Percentiles rank a stretch among this genome's conserved stretches.
Evolutionary conservation across 2,113 vertebrate genomes (phyloP).

Genomic region (Capreolus pygargus): DNA sequence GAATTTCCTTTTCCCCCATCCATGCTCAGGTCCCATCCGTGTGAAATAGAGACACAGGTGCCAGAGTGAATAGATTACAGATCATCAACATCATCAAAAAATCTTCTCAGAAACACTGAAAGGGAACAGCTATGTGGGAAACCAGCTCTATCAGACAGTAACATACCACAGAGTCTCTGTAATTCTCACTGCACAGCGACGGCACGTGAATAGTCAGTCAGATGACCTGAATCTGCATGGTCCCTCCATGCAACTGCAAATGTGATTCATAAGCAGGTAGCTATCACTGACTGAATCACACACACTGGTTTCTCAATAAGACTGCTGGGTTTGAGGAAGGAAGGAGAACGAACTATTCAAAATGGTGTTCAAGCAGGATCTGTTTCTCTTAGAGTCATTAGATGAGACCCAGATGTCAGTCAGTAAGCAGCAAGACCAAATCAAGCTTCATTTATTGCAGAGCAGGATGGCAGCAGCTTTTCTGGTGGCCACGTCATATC

Average conservation of each 20-base stretch:
- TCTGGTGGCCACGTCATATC: not conserved
- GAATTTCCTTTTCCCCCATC: not conserved
- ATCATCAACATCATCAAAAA: not conserved
- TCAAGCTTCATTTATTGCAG: not conserved
- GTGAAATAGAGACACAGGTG: not conserved
- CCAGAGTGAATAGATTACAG: not conserved
- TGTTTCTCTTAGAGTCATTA: constrained; percentile 20
- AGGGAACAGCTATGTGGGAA: not conserved
- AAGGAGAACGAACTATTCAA: not conserved
- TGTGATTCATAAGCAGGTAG: not conserved
- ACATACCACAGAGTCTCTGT: not conserved
- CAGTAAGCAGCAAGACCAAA: not conserved
- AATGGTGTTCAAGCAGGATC: not conserved
- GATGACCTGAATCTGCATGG: not conserved
- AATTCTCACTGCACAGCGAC: not conserved
- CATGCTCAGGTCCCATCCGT: not conserved
- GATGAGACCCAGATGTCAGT: not conserved
- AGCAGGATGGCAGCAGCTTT: not conserved
- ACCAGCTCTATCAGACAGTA: not conserved
- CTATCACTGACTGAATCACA: not conserved
- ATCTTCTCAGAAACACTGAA: not conserved
- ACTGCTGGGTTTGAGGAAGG: not conserved
- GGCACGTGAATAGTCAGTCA: not conserved
- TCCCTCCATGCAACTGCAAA: not conserved
- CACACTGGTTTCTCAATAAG: not conserved